Evolutionary conservation across 2,113 vertebrate species (phyloP).

Genomic region (Carettochelys insculpta): DNA sequence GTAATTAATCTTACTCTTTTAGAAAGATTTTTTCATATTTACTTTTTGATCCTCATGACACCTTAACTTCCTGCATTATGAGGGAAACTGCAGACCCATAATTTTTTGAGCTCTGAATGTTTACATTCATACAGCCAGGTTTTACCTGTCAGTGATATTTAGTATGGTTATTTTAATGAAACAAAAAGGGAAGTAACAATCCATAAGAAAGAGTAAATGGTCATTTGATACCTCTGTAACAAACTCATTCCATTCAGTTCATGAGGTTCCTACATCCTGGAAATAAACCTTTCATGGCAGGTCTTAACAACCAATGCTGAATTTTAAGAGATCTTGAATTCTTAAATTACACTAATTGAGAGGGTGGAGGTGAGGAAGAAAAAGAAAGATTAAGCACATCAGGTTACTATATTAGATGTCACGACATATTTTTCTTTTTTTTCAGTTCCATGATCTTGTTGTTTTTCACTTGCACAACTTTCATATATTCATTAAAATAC

Average conservation of each 20-base stretch:
- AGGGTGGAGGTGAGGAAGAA: neutral
- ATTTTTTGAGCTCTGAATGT: neutral
- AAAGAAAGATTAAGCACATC: constrained; percentile 8
- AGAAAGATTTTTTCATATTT: neutral
- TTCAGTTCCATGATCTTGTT: neutral
- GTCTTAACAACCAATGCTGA: neutral
- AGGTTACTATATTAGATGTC: neutral
- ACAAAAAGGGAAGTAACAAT: constrained; percentile 4
- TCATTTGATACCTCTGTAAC: neutral
- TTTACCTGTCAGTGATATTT: neutral
- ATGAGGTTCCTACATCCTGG: neutral
- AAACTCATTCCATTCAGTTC: neutral
- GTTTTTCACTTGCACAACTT: neutral
- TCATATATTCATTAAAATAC: neutral
- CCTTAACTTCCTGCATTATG: neutral
- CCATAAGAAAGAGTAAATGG: neutral
- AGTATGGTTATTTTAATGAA: neutral
- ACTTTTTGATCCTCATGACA: neutral
- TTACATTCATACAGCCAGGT: neutral
- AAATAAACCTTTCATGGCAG: neutral
- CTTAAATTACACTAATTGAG: neutral
- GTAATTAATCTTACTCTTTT: no score
- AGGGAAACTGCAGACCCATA: neutral
- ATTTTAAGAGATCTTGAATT: neutral
- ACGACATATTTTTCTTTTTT: neutral